Evolutionary conservation across 2,113 vertebrate species (phyloP), one percentile per base, ranked within the genome.

Genomic region (Todiramphus saurophagus): DNA sequence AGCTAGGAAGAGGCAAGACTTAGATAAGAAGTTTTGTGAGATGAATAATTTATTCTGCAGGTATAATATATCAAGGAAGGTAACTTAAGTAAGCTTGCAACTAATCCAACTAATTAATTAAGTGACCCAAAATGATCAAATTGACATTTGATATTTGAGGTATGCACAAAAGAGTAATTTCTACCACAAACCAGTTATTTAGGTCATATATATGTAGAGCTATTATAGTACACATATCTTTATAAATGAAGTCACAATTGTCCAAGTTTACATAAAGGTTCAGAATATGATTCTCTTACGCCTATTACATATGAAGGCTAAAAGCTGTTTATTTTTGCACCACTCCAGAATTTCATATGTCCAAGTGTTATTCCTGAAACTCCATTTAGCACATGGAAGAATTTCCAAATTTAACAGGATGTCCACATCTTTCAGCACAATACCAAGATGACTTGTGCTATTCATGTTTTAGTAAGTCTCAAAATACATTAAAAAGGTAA

Each of bases 31-130:
- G 97, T 97, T 98, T 97, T 85, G 37, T 58, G 72, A 93, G 77
- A 93, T 99, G 27, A 99, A 99, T 99, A 98, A 99, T 99, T 99
- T 78, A 99, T 98, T 97, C 35, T 87, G 56, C 87, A 97, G 97
- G 98, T 95, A 97, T 98, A 98, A 87, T 87, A 72, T 98, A 96
- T 98, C 98, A 98, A 92, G 60, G 62, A 83, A 94, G 91, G 98
- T 98, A 98, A 98, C 97, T 97, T 95, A 98, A 98, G 98, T 91
- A 98, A 97, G 70, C 60, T 62, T 96, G 87, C 86, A 97, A 83
- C 77, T 95, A 96, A 94, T 82, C 64, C 56, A 94, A 27, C 48
- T 95, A 96, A 97, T 96, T 97, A 97, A 92, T 94, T 94, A 94
- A 96, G 50, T 91, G 87, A 94, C 60, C 64, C 86, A 93, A 62